phyloP scores from a whole-genome alignment of 2,797 vertebrate genomes.

The Brachymystax lenok region DNA sequence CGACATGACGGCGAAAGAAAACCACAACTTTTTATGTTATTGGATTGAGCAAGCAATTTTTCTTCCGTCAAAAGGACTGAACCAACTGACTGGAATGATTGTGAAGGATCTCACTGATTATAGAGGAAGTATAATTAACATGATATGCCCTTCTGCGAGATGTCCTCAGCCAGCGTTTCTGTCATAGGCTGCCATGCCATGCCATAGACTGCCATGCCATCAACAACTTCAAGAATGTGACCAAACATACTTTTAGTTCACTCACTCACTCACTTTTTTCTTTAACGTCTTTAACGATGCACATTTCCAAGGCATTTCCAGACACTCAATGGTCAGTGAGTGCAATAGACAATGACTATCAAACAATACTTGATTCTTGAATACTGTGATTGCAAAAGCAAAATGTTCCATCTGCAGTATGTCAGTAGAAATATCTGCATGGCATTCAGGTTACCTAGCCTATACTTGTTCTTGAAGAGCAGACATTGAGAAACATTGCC shows the following conservation, averaged over 20 bases:
- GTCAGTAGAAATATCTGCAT: not conserved
- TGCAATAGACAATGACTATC: too few relatives aligned
- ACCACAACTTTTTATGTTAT: not conserved
- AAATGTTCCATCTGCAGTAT: not conserved
- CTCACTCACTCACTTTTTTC: not conserved
- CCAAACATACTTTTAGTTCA: not conserved
- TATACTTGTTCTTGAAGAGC: not conserved
- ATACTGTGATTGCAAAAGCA: not conserved
- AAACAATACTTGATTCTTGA: not conserved
- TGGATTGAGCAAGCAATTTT: not conserved
- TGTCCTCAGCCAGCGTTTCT: not conserved
- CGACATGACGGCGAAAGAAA: not conserved
- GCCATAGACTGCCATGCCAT: not conserved
- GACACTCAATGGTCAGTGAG: too few relatives aligned
- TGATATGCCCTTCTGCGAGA: not conserved
- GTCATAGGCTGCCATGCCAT: not conserved
- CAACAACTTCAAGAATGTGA: not conserved
- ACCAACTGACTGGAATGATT: not conserved
- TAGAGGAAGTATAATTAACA: not conserved
- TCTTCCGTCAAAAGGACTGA: not conserved
- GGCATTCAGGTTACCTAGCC: not conserved
- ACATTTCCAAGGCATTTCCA: too few relatives aligned
- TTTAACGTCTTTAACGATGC: not conserved
- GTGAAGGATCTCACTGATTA: not conserved
- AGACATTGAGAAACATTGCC: not conserved